phyloP scores from a whole-genome alignment of 2,888 invertebrate genomes.

The Cylloceria caligata region DNA sequence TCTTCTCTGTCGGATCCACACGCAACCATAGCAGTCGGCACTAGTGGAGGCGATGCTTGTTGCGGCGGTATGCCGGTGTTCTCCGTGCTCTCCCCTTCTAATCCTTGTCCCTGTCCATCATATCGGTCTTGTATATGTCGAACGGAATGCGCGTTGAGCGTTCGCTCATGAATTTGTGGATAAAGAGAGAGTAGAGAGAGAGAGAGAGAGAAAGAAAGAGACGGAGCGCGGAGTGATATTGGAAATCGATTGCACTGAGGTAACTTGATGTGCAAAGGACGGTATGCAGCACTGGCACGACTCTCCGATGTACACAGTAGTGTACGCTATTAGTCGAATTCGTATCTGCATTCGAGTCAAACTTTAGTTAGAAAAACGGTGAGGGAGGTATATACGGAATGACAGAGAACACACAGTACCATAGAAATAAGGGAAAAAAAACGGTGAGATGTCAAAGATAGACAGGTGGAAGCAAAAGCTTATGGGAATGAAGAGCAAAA shows the following conservation, averaged over 20 bases:
- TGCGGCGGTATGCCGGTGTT: conserved; percentile 32
- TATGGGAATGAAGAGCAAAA: background rate
- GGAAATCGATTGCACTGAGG: conserved; percentile 66
- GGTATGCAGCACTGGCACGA: conserved; percentile 48
- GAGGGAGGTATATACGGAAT: background rate
- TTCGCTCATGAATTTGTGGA: conserved; percentile 70
- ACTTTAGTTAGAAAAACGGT: conserved; percentile 39
- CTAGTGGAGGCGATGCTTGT: conserved; percentile 60
- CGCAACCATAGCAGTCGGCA: conserved; percentile 35
- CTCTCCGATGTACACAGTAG: conserved; percentile 42
- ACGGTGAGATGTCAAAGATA: background rate
- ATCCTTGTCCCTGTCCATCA: conserved; percentile 68
- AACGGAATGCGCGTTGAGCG: conserved; percentile 79
- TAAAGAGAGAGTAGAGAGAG: conserved; percentile 44
- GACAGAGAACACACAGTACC: background rate
- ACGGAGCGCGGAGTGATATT: conserved; percentile 52
- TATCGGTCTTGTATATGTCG: conserved; percentile 69
- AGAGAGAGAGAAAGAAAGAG: conserved; percentile 25
- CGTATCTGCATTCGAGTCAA: conserved; percentile 27
- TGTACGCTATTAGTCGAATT: conserved; percentile 30
- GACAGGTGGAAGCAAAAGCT: conserved; percentile 13
- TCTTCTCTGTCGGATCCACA: conserved; percentile 30
- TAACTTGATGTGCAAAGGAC: conserved; percentile 55
- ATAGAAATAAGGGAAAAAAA: background rate
- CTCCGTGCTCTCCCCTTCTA: conserved; percentile 3